Conservation (phyloP, 2,797 vertebrate species). For the Crypturellus tataupa region DNA sequence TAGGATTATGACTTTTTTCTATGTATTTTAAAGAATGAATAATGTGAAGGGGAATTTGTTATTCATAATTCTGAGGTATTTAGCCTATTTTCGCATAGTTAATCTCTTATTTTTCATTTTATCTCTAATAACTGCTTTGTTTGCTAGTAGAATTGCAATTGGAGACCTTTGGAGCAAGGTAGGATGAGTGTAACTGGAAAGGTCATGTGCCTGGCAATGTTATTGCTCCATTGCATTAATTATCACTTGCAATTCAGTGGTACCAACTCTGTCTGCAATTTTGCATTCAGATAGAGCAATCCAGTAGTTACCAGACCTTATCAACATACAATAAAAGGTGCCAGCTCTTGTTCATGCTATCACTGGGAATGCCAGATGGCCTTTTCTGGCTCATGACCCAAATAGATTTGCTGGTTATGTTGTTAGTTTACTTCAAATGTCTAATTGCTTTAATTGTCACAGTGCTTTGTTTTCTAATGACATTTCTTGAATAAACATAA, state of each 20-base stretch:
- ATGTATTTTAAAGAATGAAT: too few species aligned
- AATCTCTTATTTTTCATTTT: background rate
- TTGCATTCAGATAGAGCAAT: slow-evolving; percentile 2
- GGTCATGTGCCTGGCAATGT: accelerated
- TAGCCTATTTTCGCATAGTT: background rate
- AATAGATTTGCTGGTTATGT: slow-evolving; percentile 16
- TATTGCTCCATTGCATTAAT: background rate
- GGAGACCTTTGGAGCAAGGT: background rate
- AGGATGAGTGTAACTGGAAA: background rate
- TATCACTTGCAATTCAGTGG: background rate
- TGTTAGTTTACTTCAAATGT: slow-evolving; percentile 52
- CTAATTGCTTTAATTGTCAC: slow-evolving; percentile 40
- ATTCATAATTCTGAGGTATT: background rate
- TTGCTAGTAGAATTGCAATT: background rate
- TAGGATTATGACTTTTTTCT: background rate
- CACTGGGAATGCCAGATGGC: slow-evolving; percentile 54
- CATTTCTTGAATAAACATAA: background rate
- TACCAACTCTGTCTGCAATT: accelerated
- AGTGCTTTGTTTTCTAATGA: background rate
- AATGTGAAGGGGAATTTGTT: background rate
- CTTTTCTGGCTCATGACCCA: slow-evolving; percentile 55
- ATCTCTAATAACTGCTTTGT: background rate
- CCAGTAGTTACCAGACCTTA: slow-evolving; percentile 45
- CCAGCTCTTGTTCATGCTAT: slow-evolving; percentile 20
- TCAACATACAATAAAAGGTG: slow-evolving; percentile 48